phyloP scores from a whole-genome alignment of 1,140 invertebrate genomes.

The Apis cerana region DNA sequence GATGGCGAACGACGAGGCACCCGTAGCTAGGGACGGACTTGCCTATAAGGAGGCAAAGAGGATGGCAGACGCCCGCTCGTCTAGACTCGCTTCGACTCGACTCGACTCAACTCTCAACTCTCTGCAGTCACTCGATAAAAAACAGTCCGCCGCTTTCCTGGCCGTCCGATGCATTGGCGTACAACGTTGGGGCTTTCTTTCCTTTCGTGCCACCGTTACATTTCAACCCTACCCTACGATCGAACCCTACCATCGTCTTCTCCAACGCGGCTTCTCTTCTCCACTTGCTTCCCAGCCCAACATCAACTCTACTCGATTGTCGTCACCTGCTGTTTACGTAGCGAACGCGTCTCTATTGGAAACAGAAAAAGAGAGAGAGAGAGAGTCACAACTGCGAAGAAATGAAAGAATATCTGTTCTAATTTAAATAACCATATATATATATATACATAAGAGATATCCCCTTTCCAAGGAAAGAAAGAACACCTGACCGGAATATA shows the following conservation, averaged over 20 bases:
- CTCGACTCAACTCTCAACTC: conserved; percentile 68
- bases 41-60: conserved; percentile 65
- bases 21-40: conserved; percentile 41
- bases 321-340: not conserved
- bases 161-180: conserved; percentile 67
- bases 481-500: not conserved
- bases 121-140: conserved; percentile 73
- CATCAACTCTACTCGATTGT: not conserved
- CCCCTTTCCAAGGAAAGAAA: no score
- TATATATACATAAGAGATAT: not conserved
- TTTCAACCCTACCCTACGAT: not conserved
- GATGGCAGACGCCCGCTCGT: conserved; percentile 65
- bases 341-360: not conserved
- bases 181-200: conserved; percentile 8
- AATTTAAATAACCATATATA: not conserved
- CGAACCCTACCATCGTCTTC: conserved; percentile 4
- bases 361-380: no score
- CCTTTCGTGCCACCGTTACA: not conserved
- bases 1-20: conserved; percentile 15
- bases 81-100: conserved; percentile 60
- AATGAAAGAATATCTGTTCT: not conserved
- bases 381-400: no score
- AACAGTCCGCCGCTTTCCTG: conserved; percentile 67
- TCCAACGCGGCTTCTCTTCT: not conserved
- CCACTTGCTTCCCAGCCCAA: conserved; percentile 7